Percentiles rank a stretch among this genome's conserved stretches.
Evolutionary conservation across 2,797 vertebrate genomes (phyloP).

Genomic region (Pampus argenteus): DNA sequence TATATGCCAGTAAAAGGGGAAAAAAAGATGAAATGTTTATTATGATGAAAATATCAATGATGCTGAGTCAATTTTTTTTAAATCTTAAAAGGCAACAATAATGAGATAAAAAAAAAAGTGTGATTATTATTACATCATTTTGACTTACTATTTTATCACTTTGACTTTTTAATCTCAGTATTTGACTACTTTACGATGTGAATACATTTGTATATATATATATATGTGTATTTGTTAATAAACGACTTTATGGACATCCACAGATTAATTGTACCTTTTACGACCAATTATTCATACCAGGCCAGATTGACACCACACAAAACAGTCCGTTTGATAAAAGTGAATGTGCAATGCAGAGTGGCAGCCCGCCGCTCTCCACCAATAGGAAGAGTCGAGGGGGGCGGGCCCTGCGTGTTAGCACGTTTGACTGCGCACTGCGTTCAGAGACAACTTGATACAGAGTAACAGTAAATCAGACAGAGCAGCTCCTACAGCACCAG

Average conservation of each 20-base stretch:
- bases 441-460: conserved; percentile 79
- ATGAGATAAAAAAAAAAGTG: too few relatives aligned
- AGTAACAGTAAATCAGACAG: conserved; percentile 86
- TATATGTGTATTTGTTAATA: background rate
- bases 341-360: conserved; percentile 13
- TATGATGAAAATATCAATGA: background rate
- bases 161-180: background rate
- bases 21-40: background rate
- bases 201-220: background rate
- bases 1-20: background rate
- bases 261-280: background rate
- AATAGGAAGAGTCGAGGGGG: conserved; percentile 57
- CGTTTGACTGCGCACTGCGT: conserved; percentile 64
- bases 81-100: too few relatives aligned
- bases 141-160: background rate
- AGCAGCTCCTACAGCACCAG: conserved; percentile 79
- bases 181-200: background rate
- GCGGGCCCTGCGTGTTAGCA: conserved; percentile 60
- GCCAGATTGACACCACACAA: conserved; percentile 52
- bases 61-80: too few relatives aligned
- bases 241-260: background rate
- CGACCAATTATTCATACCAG: conserved; percentile 26
- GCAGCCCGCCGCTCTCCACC: conserved; percentile 41
- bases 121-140: too few relatives aligned
- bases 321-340: conserved; percentile 49